Percentiles rank a stretch among this genome's conserved stretches.
phyloP scores from a whole-genome alignment of 2,113 vertebrate species.

The Octodon degus region DNA sequence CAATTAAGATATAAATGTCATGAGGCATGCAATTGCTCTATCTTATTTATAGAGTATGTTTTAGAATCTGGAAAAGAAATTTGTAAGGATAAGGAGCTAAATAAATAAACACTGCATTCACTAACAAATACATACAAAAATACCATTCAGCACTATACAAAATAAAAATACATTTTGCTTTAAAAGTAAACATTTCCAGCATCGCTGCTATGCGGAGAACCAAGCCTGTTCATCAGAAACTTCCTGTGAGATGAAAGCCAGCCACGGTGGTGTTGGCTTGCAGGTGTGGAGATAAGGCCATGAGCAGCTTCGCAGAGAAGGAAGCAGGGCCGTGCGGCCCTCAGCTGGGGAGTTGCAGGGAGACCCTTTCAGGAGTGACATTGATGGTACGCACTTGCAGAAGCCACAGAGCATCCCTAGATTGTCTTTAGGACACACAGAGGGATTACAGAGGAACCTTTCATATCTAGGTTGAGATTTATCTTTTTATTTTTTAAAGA shows the following conservation, averaged over 20 bases:
- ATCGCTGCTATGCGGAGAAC: not conserved
- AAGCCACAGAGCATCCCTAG: not conserved
- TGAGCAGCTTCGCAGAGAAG: not conserved
- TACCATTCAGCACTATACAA: not conserved
- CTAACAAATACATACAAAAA: not conserved
- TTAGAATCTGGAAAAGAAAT: not conserved
- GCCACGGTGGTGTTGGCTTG: not conserved
- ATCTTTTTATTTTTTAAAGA: not conserved
- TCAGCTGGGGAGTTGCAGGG: not conserved
- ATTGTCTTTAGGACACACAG: not conserved
- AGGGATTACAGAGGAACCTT: not conserved
- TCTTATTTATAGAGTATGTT: not conserved
- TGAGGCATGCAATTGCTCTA: not conserved
- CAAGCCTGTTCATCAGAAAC: not conserved
- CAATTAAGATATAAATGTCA: slow-evolving; percentile 1
- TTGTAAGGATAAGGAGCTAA: not conserved
- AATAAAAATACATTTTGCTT: not conserved
- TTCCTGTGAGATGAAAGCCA: not conserved
- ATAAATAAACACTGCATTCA: not conserved
- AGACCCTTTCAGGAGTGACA: not conserved
- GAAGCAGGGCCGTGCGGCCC: not conserved
- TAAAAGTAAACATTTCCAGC: not conserved
- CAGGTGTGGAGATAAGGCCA: not conserved
- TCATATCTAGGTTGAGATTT: not conserved
- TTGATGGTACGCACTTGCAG: not conserved